A percentile compares a stretch with the other conserved stretches of the same genome.
These are phyloP conservation scores for Chymomyza caudatula DNA, from an alignment of 2,888 invertebrate genomes.

Conservation along the genomic window DNA sequence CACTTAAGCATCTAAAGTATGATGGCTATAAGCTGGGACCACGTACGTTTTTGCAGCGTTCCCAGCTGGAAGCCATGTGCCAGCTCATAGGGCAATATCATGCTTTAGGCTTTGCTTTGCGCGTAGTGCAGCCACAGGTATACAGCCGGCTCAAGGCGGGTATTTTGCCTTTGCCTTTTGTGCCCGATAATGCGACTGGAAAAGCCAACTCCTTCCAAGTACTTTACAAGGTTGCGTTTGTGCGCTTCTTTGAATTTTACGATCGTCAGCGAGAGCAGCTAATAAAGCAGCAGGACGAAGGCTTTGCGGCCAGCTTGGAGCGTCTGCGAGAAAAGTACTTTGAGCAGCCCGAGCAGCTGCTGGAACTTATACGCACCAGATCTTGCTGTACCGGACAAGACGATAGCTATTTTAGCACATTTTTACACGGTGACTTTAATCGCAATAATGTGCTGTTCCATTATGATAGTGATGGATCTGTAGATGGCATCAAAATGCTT, in stretches of 20 bases:
- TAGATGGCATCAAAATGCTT: conserved; percentile 71
- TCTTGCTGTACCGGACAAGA: conserved; percentile 36
- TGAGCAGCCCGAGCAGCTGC: conserved; percentile 58
- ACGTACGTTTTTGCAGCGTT: conserved; percentile 57
- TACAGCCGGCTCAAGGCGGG: conserved; percentile 57
- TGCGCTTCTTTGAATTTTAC: conserved; percentile 73
- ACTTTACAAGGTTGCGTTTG: conserved; percentile 70
- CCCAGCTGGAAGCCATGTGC: conserved; percentile 71
- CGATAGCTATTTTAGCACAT: conserved; percentile 67
- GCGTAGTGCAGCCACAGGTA: conserved; percentile 56
- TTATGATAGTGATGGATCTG: conserved; percentile 45
- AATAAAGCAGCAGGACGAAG: conserved; percentile 27
- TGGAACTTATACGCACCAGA: conserved; percentile 65
- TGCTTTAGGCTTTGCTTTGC: conserved; percentile 70
- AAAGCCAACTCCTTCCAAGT: conserved; percentile 61
- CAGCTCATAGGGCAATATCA: conserved; percentile 71
- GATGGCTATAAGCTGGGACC: conserved; percentile 74
- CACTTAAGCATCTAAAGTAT: conserved; percentile 70
- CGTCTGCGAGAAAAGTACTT: conserved; percentile 63
- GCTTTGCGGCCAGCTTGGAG: conserved; percentile 43
- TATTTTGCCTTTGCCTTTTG: conserved; percentile 65
- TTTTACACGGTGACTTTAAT: conserved; percentile 77
- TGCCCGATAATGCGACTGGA: conserved; percentile 35
- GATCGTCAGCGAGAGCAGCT: conserved; percentile 53
- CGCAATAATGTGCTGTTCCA: conserved; percentile 77